Percentiles rank a stretch among this genome's conserved stretches.
Conservation (phyloP, 2,888 invertebrate genomes). For the Trichogramma evanescens region DNA sequence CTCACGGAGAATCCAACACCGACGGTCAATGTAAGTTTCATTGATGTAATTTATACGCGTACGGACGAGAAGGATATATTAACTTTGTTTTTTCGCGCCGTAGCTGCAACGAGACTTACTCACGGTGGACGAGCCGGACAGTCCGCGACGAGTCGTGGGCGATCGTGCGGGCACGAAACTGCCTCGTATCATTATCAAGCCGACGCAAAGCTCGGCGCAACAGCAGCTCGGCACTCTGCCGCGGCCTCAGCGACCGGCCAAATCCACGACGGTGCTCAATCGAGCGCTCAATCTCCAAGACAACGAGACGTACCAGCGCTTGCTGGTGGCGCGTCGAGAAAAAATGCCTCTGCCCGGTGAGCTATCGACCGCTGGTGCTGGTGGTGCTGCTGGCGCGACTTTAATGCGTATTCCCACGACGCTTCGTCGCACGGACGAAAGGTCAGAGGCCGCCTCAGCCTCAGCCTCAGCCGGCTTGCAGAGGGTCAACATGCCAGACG, state of each 20-base stretch:
- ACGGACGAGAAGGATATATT: too few species aligned
- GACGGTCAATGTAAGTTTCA: too few species aligned
- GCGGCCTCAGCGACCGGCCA: not conserved
- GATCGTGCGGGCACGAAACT: slow-evolving; percentile 27
- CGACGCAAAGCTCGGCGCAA: slow-evolving; percentile 26
- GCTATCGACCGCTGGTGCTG: not conserved
- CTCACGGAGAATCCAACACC: slow-evolving; percentile 7
- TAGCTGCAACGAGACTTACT: too few species aligned
- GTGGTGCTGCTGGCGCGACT: not conserved
- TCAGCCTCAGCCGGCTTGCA: not conserved
- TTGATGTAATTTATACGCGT: too few species aligned
- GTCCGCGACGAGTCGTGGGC: not conserved
- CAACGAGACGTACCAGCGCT: slow-evolving; percentile 20
- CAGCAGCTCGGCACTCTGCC: slow-evolving; percentile 1
- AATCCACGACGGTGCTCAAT: not conserved
- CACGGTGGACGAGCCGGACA: slow-evolving; percentile 9
- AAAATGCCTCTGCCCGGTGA: slow-evolving; percentile 16
- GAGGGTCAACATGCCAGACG: slow-evolving; percentile 6
- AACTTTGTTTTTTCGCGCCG: too few species aligned
- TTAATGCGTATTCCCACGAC: not conserved
- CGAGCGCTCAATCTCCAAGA: slow-evolving; percentile 6
- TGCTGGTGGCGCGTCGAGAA: slow-evolving; percentile 17
- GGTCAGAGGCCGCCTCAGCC: not conserved
- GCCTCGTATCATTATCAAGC: slow-evolving; percentile 44
- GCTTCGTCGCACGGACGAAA: not conserved